Conservation (phyloP, 2,797 vertebrate genomes). For the Malurus leucopterus region DNA sequence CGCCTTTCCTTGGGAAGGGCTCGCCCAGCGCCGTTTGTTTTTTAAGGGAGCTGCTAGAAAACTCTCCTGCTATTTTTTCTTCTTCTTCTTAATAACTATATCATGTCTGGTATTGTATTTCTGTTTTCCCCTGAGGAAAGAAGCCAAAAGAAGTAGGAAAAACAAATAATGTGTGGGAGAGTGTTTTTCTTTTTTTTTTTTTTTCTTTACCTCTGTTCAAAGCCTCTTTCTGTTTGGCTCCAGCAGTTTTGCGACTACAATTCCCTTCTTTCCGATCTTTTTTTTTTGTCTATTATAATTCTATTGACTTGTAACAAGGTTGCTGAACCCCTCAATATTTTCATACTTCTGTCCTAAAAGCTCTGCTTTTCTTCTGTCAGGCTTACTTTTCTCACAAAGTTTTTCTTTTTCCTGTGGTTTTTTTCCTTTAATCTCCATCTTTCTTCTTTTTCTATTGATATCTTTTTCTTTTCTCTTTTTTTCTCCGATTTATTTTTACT, state of each 20-base stretch:
- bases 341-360: not conserved
- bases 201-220: not conserved
- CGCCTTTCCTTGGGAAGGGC: not conserved
- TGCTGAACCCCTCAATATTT: not conserved
- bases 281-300: not conserved
- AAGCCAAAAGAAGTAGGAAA: constrained; percentile 17
- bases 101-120: constrained; percentile 32
- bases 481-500: not conserved
- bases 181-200: not conserved
- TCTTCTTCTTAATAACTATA: not conserved
- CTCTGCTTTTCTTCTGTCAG: not conserved
- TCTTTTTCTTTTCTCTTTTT: not conserved
- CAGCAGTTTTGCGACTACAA: not conserved
- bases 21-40: not conserved
- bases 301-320: not conserved
- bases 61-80: not conserved
- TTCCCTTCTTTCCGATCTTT: not conserved
- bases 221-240: not conserved
- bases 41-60: constrained; percentile 32
- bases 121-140: constrained; percentile 14
- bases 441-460: not conserved
- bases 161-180: constrained; percentile 18
- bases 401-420: not conserved
- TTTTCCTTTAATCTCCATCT: not conserved
- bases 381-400: not conserved